Percentiles rank a stretch among this genome's conserved stretches.
Evolutionary conservation across 2,113 vertebrate genomes (phyloP).

Genomic region (Myiopsitta monachus): DNA sequence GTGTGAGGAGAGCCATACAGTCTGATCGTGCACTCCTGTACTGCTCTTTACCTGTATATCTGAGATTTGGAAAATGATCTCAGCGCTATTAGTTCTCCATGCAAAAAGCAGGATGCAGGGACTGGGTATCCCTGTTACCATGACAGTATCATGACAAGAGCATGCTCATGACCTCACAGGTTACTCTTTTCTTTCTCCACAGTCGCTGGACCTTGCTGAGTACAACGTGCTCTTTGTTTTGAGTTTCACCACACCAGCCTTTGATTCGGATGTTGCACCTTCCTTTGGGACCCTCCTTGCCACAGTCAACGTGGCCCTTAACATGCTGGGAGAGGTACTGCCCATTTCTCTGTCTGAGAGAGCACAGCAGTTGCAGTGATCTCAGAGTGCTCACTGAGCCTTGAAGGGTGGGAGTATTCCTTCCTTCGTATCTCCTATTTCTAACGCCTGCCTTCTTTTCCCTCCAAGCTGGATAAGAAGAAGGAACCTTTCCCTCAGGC

Average conservation of each 20-base stretch:
- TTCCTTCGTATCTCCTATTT: background rate
- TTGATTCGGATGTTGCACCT: constrained; percentile 93
- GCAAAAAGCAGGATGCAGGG: accelerated
- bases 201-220: constrained; percentile 94
- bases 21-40: background rate
- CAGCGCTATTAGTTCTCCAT: background rate
- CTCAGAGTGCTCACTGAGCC: background rate
- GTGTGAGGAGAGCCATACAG: background rate
- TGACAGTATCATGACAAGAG: background rate
- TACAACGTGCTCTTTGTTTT: constrained; percentile 91
- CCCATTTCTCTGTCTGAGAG: background rate
- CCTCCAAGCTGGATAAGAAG: constrained; percentile 90
- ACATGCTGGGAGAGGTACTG: constrained; percentile 91
- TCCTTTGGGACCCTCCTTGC: constrained; percentile 96
- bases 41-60: background rate
- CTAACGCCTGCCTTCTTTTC: background rate
- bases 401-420: background rate
- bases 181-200: background rate
- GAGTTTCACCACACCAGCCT: constrained; percentile 93
- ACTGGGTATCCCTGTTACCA: background rate
- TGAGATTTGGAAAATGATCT: background rate
- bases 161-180: background rate
- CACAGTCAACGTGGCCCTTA: constrained; percentile 92
- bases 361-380: background rate
- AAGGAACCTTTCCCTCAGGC: constrained; percentile 86